phyloP scores from a whole-genome alignment of 2,113 vertebrate genomes.

The Corapipo altera region DNA sequence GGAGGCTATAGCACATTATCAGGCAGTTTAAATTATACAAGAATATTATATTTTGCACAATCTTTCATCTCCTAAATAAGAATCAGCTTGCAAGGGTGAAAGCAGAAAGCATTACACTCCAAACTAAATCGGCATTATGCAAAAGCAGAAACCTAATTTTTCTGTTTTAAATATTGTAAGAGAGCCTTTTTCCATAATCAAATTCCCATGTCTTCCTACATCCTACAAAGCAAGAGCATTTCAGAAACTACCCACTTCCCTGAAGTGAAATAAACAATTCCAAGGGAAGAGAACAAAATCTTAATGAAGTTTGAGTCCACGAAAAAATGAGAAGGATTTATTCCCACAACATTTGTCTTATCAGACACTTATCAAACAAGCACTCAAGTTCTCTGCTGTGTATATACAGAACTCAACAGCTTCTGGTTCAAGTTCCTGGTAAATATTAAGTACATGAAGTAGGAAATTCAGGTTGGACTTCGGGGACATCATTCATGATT shows the following conservation, averaged over 20 bases:
- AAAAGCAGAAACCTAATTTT: constrained; percentile 7
- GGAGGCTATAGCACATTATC: not conserved
- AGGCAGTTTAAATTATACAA: constrained; percentile 7
- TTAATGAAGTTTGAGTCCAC: not conserved
- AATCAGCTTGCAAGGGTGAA: constrained; percentile 8
- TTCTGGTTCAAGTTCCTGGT: not conserved
- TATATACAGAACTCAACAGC: not conserved
- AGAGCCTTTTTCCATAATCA: not conserved
- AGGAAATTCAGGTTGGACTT: not conserved
- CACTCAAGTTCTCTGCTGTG: not conserved
- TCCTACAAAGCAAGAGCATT: not conserved
- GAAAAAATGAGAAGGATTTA: not conserved
- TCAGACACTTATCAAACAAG: not conserved
- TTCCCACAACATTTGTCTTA: not conserved
- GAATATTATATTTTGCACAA: not conserved
- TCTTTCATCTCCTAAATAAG: constrained; percentile 41
- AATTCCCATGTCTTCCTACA: not conserved
- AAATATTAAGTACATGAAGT: not conserved
- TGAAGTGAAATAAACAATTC: not conserved
- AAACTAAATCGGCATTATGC: constrained; percentile 39
- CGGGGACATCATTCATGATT: not conserved
- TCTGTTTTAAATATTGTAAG: not conserved
- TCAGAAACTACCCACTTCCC: not conserved
- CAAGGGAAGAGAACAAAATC: not conserved
- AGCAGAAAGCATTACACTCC: not conserved